A percentile compares a stretch with the other conserved stretches of the same genome.
Evolutionary conservation across 2,797 vertebrate species (phyloP).

Genomic region (Sebastes cheni): DNA sequence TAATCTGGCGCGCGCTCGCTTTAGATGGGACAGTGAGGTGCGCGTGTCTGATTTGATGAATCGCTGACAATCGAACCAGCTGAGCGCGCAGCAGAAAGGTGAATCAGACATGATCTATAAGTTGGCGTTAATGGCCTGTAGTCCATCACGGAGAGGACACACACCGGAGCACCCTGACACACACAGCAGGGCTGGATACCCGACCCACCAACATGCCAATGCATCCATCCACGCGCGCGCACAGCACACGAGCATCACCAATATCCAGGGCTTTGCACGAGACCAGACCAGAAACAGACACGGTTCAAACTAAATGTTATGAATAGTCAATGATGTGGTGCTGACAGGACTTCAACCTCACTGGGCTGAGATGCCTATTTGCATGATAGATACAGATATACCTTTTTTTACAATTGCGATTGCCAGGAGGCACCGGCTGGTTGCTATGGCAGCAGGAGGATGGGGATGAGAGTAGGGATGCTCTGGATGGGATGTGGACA

Average conservation of each 20-base stretch:
- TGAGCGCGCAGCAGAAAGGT: conserved; percentile 8
- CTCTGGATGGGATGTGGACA: conserved; percentile 79
- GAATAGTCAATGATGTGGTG: conserved; percentile 44
- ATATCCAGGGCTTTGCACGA: conserved; percentile 18
- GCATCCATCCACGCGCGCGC: conserved; percentile 56
- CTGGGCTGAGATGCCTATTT: conserved; percentile 39
- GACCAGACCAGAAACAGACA: conserved; percentile 14
- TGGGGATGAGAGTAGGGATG: conserved; percentile 78
- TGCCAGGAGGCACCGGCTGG: conserved; percentile 82
- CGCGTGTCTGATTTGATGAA: conserved; percentile 33
- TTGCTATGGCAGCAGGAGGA: conserved; percentile 84
- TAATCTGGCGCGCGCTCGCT: conserved; percentile 6
- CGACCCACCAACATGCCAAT: conserved; percentile 61
- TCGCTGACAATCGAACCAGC: conserved; percentile 21
- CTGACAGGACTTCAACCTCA: conserved; percentile 72
- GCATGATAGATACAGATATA: conserved; percentile 57
- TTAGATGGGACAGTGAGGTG: conserved; percentile 61
- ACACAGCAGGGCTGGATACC: neutral
- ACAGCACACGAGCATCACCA: conserved; percentile 19
- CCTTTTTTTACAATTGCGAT: conserved; percentile 68
- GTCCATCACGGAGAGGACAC: neutral
- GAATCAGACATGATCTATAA: conserved; percentile 11
- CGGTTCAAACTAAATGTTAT: conserved; percentile 43
- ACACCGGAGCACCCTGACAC: conserved; percentile 29
- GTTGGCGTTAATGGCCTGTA: conserved; percentile 8